These are phyloP conservation scores for Dinothrombium tinctorium DNA, from an alignment of 1,140 invertebrate species.

Conservation along the genomic window DNA sequence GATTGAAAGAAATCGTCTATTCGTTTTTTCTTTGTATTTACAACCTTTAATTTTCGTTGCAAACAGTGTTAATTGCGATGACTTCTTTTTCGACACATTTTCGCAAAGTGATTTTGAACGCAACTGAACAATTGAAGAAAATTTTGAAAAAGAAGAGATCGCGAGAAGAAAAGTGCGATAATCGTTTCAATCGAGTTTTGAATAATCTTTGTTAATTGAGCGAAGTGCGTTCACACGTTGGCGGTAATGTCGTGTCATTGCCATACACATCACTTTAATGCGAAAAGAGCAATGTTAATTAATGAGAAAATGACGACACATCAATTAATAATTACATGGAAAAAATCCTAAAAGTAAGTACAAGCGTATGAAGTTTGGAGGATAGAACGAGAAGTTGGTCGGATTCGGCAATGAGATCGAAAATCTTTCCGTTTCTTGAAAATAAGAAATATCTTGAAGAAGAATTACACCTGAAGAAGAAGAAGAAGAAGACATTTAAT, in stretches of 20 bases:
- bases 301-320: background rate
- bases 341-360: constrained; percentile 35
- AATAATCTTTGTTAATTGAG: too few relatives aligned
- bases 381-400: constrained; percentile 64
- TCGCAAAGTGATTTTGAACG: too few relatives aligned
- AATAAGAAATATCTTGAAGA: constrained; percentile 47
- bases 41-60: too few relatives aligned
- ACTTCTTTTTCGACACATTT: too few relatives aligned
- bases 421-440: constrained; percentile 56
- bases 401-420: constrained; percentile 50
- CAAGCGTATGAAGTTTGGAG: constrained; percentile 46
- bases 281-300: background rate
- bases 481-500: background rate
- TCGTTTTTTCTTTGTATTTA: too few relatives aligned
- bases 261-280: background rate
- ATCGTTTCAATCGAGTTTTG: too few relatives aligned
- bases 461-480: constrained; percentile 21
- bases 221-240: constrained; percentile 1
- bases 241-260: background rate
- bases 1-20: too few relatives aligned
- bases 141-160: too few relatives aligned
- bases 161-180: too few relatives aligned
- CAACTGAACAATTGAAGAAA: too few relatives aligned
- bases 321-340: constrained; percentile 2
- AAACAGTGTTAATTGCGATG: too few relatives aligned